Conservation (phyloP, 2,797 vertebrate genomes). For the Sebastes nivosus region DNA sequence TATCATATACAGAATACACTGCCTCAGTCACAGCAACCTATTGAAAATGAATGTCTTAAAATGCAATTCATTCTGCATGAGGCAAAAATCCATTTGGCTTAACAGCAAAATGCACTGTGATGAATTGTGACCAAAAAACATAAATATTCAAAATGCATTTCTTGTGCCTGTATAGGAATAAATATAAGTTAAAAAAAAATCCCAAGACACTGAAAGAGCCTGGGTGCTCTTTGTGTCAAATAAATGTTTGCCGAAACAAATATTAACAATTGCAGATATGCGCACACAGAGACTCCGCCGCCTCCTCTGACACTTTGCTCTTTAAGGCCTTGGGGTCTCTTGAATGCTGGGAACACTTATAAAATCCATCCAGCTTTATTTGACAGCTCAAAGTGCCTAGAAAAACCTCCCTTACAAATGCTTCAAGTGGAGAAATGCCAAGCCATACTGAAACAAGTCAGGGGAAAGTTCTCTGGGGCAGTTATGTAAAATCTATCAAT, state of each 20-base stretch:
- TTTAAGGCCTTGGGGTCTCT: neutral
- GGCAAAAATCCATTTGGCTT: neutral
- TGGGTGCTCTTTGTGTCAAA: neutral
- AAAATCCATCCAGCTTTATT: constrained; percentile 10
- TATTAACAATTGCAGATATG: neutral
- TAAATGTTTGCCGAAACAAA: neutral
- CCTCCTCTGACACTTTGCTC: neutral
- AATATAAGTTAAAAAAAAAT: neutral
- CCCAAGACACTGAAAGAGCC: neutral
- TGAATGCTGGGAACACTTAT: neutral
- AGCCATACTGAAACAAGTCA: neutral
- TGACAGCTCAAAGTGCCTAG: neutral
- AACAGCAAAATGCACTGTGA: neutral
- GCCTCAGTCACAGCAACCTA: neutral
- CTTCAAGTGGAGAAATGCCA: neutral
- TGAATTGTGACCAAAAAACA: neutral
- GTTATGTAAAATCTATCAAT: constrained; percentile 2
- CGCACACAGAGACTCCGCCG: neutral
- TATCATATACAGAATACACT: neutral
- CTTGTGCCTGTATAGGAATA: neutral
- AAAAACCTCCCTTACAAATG: neutral
- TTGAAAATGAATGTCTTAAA: neutral
- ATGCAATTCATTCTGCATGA: neutral
- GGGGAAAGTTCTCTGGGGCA: neutral
- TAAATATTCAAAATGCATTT: neutral